Evolutionary conservation across 1,140 invertebrate species (phyloP), one percentile per base, ranked within the genome.

Genomic region (Zaprionus camerounensis): DNA sequence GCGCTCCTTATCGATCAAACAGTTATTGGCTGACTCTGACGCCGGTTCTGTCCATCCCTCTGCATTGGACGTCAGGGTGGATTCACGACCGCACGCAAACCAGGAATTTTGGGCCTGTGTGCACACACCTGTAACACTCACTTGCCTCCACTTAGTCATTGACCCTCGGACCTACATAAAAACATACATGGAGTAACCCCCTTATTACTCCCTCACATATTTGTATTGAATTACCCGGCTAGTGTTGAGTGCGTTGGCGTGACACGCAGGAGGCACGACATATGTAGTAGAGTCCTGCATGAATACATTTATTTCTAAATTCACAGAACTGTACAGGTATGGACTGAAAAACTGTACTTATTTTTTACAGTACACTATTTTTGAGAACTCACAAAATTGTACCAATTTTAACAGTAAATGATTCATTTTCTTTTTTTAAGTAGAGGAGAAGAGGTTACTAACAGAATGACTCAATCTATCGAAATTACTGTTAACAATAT

Each of bases 1-100:
- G 75, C 65, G 57, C 68, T 74, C 36, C n/a, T 59, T 80, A 88
- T 88, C 65, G 84, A 88, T 71, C 84, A 88, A 88, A 88, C 84
- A 88, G 81, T 72, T 85, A 88, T 88, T 88, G 84, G 81, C 24
- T 56, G 24, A 26, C 22, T 51, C 20, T 24, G 46, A 4, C 46
- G 11, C 46, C 22, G 12, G 46, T 11, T 51, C 71, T 88, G 66
- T 68, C 69, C 65, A 75, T 64, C 57, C 80, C 70, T 59, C 66
- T 61, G 13, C 36, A 53, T 69, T 53, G 71, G 79, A 86, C 36
- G 55, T 63, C 6, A 62, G 64, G 53, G 64, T 66, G 56, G 53
- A 24, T 28, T 12, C 53, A 24, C 15, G n/a, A 3, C 11, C 66
- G 26, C 41, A 69, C 56, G 66, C 55, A 59, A 51, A 31, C 56